Evolutionary conservation across 1,140 invertebrate species (phyloP).

Genomic region (Ephestia elutella): DNA sequence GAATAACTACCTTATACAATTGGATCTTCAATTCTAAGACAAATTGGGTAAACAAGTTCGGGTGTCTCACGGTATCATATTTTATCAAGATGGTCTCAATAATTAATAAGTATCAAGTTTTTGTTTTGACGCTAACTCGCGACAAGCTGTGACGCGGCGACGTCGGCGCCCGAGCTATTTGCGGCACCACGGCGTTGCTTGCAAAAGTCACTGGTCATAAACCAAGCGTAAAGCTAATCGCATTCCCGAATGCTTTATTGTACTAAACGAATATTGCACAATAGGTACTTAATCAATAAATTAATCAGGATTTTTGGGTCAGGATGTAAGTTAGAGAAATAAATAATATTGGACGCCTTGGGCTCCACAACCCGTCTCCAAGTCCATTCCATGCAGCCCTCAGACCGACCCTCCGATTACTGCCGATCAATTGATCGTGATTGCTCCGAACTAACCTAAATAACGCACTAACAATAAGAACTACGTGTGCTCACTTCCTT

Average conservation of each 20-base stretch:
- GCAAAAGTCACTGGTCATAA: slow-evolving; percentile 37
- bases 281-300: too few relatives aligned
- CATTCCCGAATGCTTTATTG: neutral
- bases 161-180: slow-evolving; percentile 33
- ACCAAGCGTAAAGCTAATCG: slow-evolving; percentile 13
- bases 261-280: neutral
- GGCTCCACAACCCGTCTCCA: too few relatives aligned
- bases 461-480: neutral
- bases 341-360: too few relatives aligned
- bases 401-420: neutral
- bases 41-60: too few relatives aligned
- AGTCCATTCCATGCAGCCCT: neutral
- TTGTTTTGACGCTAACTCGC: neutral
- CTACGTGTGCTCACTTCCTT: neutral
- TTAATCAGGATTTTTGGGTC: too few relatives aligned
- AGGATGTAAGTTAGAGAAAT: too few relatives aligned
- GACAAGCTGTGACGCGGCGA: neutral
- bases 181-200: slow-evolving; percentile 29
- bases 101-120: neutral
- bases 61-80: too few relatives aligned
- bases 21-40: too few relatives aligned
- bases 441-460: neutral
- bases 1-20: too few relatives aligned
- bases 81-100: too few relatives aligned
- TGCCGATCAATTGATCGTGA: neutral